Evolutionary conservation across 2,113 vertebrate species (phyloP).

Genomic region (Mormyrus iriodes): DNA sequence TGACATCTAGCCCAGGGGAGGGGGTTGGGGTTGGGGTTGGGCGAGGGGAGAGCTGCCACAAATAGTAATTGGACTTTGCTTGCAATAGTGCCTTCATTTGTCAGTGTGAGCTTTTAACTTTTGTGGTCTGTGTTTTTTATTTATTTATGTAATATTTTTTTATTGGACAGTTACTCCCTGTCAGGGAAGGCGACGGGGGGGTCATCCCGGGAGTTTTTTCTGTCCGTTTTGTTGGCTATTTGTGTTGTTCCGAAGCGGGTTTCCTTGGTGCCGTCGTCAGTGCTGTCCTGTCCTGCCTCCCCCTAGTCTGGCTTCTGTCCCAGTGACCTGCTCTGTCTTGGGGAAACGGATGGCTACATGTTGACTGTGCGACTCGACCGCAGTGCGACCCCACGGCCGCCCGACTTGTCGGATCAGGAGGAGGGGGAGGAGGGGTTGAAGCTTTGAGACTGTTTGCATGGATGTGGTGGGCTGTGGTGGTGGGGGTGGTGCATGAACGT

Average conservation of each 20-base stretch:
- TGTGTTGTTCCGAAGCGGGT: not conserved
- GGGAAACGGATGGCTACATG: conserved; percentile 30
- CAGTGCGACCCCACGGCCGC: conserved; percentile 26
- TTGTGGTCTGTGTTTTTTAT: conserved; percentile 23
- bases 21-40: conserved; percentile 2
- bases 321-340: conserved; percentile 25
- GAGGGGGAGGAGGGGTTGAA: not conserved
- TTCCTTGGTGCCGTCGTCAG: not conserved
- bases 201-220: conserved; percentile 32
- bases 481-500: conserved; percentile 15
- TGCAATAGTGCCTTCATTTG: conserved; percentile 72
- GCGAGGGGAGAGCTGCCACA: conserved; percentile 36
- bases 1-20: conserved; percentile 55
- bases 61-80: conserved; percentile 62
- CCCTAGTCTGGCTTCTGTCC: not conserved
- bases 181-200: not conserved
- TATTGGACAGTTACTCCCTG: not conserved
- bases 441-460: conserved; percentile 6
- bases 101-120: conserved; percentile 42
- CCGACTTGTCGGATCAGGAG: conserved; percentile 12
- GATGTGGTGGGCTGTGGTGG: not conserved
- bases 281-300: not conserved
- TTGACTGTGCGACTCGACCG: conserved; percentile 12
- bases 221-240: conserved; percentile 30
- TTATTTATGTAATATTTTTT: conserved; percentile 9